Conservation (phyloP, 2,797 vertebrate genomes). For the Enteromius argenteus region DNA sequence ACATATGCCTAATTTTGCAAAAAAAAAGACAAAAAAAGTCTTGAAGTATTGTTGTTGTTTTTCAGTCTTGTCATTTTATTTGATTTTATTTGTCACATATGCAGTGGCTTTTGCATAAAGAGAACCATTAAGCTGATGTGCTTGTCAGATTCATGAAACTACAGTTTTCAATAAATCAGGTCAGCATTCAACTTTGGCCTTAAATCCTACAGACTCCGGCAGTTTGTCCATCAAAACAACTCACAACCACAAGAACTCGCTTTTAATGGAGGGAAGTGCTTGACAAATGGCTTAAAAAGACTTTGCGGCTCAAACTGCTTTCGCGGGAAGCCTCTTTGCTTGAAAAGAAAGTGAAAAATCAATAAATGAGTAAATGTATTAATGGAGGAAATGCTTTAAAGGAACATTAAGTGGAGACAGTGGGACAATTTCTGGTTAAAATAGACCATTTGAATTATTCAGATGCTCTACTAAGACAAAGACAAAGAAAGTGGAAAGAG, state of each 20-base stretch:
- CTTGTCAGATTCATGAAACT: slow-evolving; percentile 3
- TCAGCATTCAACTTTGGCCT: slow-evolving; percentile 59
- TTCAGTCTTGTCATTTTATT: slow-evolving; percentile 41
- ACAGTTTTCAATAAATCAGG: slow-evolving; percentile 63
- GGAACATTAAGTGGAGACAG: slow-evolving; percentile 11
- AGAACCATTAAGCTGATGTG: slow-evolving; percentile 9
- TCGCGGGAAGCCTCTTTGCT: background rate
- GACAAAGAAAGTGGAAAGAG: slow-evolving; percentile 19
- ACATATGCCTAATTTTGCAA: slow-evolving; percentile 83
- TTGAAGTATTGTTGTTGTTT: slow-evolving; percentile 43
- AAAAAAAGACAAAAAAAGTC: slow-evolving; percentile 69
- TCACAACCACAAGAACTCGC: background rate
- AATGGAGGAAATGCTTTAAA: slow-evolving; percentile 17
- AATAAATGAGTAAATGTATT: slow-evolving; percentile 8
- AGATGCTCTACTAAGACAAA: slow-evolving; percentile 7
- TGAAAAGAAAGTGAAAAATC: slow-evolving; percentile 18
- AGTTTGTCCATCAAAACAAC: slow-evolving; percentile 30
- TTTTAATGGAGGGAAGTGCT: slow-evolving; percentile 10
- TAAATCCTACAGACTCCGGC: slow-evolving; percentile 46
- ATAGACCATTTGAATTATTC: slow-evolving; percentile 26
- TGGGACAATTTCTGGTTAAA: background rate
- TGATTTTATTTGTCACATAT: slow-evolving; percentile 28
- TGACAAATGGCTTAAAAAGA: slow-evolving; percentile 12
- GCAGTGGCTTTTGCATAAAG: slow-evolving; percentile 22
- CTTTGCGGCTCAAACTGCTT: background rate